Evolutionary conservation across 2,797 vertebrate genomes (phyloP).

Genomic region (Lithobates pipiens): DNA sequence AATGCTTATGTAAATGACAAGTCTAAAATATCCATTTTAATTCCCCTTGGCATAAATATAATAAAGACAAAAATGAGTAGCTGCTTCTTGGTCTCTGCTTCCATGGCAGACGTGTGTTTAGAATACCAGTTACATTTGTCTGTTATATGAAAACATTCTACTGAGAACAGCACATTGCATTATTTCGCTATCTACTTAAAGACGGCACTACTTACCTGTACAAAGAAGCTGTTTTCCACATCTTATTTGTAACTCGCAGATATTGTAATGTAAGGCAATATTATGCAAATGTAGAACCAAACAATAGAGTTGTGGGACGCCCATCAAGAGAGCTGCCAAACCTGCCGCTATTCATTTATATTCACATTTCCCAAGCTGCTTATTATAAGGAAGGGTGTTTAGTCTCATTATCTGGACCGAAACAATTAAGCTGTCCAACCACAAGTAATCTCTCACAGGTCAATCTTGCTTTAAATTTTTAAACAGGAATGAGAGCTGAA

Average conservation of each 20-base stretch:
- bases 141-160: conserved; percentile 30
- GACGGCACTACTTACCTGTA: neutral
- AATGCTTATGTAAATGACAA: too few relatives aligned
- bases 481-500: conserved; percentile 8
- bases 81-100: neutral
- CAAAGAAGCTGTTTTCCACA: conserved; percentile 10
- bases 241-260: conserved; percentile 30
- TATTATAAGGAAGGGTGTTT: conserved; percentile 51
- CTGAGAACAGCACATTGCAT: conserved; percentile 5
- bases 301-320: conserved; percentile 44
- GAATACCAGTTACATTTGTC: neutral
- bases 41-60: neutral
- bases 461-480: conserved; percentile 41
- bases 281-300: conserved; percentile 37
- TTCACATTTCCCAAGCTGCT: conserved; percentile 47
- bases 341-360: conserved; percentile 18
- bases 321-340: conserved; percentile 44
- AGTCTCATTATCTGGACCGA: conserved; percentile 45
- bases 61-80: neutral
- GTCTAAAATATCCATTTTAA: too few relatives aligned
- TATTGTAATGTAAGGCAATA: conserved; percentile 17
- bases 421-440: conserved; percentile 49
- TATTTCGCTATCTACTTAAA: conserved; percentile 22
- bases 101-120: neutral
- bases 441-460: conserved; percentile 47